Base-by-base conservation (phyloP, 2,113 vertebrate species). In the Cacatua alba region DNA sequence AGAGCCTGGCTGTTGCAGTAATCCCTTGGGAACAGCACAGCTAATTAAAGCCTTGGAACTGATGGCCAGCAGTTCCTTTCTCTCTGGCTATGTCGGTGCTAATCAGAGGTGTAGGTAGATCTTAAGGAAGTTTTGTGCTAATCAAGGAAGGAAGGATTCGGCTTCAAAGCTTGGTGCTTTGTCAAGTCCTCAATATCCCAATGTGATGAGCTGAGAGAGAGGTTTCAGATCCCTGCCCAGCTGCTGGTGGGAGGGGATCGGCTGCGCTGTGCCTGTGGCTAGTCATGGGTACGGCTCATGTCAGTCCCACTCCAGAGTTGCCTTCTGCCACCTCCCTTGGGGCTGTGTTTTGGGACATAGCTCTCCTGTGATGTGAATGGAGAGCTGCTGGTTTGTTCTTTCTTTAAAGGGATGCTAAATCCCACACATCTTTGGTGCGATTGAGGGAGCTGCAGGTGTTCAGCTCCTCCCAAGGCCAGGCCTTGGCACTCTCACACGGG, bases 11-110 rank as follows among this genome's bases (percentile, higher is more conserved):
- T 67, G 14, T 53, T 78, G 67, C 67, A 86, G n/a, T 83, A 84
- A 92, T 90, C 86, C 88, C 86, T 71, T 55, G 89, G 93, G 95
- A 95, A 88, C 51, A 70, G 33, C 79, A 51, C 65, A 52, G 92
- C 92, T 96, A 95, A 94, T 96, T 96, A 96, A 84, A 95, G 86
- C 94, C 77, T 7, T 68, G 80, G 90, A 71, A 14, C 60, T 37
- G 88, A 72, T 90, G 65, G 78, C 76, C 91, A 72, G 86, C 86
- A 59, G 90, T 53, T 71, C 67, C 84, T 77, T 78, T 80, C 88
- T 88, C 70, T 81, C 62, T 4, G 4, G 69, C 67, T 51, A 19
- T 41, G 60, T 39, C 72, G 63, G 46, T 70, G 86, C 90, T 88
- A 46, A 81, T 75, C 88, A 93, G 92, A 35, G 92, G 14, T 14